These are phyloP conservation scores for Vollenhovia emeryi DNA, from an alignment of 1,140 invertebrate species.

Conservation along the genomic window DNA sequence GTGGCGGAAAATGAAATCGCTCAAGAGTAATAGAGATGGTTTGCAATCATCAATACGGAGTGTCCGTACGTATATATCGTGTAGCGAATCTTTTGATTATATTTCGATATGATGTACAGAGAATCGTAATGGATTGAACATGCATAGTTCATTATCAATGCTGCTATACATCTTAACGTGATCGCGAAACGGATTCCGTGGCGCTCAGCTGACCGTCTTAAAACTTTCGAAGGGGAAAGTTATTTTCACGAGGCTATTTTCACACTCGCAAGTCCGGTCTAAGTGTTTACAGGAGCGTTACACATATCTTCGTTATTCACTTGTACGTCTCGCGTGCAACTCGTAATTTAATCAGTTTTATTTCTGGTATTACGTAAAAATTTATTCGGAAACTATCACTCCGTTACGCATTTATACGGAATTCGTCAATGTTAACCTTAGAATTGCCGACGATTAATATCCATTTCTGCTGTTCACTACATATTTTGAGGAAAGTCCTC, in stretches of 20 bases:
- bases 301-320: conserved; percentile 62
- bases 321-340: conserved; percentile 20
- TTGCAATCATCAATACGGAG: not conserved
- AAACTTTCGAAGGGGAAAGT: conserved; percentile 73
- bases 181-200: conserved; percentile 65
- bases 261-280: conserved; percentile 55
- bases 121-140: not conserved
- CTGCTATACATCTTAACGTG: conserved; percentile 53
- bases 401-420: not conserved
- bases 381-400: conserved; percentile 31
- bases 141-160: conserved; percentile 50
- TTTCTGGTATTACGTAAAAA: conserved; percentile 46
- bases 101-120: not conserved
- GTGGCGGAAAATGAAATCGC: not conserved
- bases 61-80: not conserved
- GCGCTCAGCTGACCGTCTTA: conserved; percentile 71
- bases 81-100: not conserved
- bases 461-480: not conserved
- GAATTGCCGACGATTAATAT: not conserved
- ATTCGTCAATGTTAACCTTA: not conserved
- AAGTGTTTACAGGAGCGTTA: conserved; percentile 56
- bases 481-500: too few species aligned
- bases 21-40: not conserved
- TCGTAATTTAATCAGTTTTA: conserved; percentile 35
- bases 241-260: conserved; percentile 70